Evolutionary conservation across 37 sponge, comb jelly and placozoan species (phyloP), one percentile per base, ranked within the genome.

Genomic region (Amphimedon queenslandica): DNA sequence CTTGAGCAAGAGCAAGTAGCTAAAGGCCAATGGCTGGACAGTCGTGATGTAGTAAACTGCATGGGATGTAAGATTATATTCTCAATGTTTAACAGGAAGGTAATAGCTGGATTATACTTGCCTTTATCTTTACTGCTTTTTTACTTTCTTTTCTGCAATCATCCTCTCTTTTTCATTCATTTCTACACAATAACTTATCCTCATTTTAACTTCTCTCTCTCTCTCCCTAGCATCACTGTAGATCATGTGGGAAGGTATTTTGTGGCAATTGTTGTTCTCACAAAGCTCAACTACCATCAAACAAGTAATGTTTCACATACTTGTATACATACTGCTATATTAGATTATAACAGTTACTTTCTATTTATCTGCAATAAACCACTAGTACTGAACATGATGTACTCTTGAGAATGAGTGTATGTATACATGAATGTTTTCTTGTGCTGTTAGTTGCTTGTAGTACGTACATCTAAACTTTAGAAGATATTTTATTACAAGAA

Each of bases 201-300:
- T 43, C 23, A 29, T 42, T 4, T 63, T 36, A 21, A 55, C 4
- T 57, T 56, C 28, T 79, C 30, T 37, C 37, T 82, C 42, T 83
- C 55, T 58, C 34, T 43, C 2, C 32, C 37, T 56, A 93, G 86
- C 93, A 93, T 71, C 93, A 93, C 80, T 93, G 93, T 43, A 66
- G 93, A 37, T 76, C 75, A 21, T 93, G 93, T 88, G 93, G 93
- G 11, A 73, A 70, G 55, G 86, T 93, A 5, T 93, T 81, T 71
- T 93, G 93, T 60, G 32, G 27, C 4, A 66, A 75, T 25, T 93
- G 93, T 78, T 88, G 89, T 43, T 58, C 51, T 31, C 71, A 74
- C 29, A 80, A 78, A 74, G 60, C 66, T n/a, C 69, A 74, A 30
- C 42, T 81, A 0, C 73, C 89, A 11, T 65, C 73, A 39, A 80